Evolutionary conservation across 2,113 vertebrate genomes (phyloP), one percentile per base, ranked within the genome.

Genomic region (Leptodactylus fuscus): DNA sequence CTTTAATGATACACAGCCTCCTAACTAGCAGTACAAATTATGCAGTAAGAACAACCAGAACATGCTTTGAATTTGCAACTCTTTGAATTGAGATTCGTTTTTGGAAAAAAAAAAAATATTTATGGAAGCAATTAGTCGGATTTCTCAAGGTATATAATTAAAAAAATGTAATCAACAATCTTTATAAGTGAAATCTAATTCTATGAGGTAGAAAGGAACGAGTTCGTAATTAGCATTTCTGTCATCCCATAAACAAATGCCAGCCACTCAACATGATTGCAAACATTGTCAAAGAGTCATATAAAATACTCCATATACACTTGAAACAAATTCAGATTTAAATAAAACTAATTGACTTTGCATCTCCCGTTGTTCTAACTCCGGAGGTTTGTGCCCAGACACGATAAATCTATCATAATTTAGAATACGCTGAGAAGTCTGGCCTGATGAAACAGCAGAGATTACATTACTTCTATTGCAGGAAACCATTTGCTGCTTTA

Each of bases 371-470:
- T 34, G 77, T 62, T 62, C n/a, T 60, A 34, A 62, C 34, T 58
- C 13, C 15, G 29, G n/a, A 78, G 48, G 49, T 78, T 78, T 78
- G 48, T 55, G 49, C 75, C 75, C 75, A 78, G 75, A 75, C 49
- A 55, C 49, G 16, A 78, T 78, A 78, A 78, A 78, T 78, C 75
- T 78, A 34, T 55, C 75, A 78, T 78, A 78, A 78, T 78, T 78
- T 53, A 77, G 16, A 20, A 24, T n/a, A 34, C 3, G 11, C 18
- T 55, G 18, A 20, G 8, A 53, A 78, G 46, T 2, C 27, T 36
- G 27, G 20, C 27, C 16, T 78, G 75, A 51, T 77, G 27, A 77
- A 77, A 77, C 29, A 34, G 48, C 46, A 34, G 12, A 53, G 46
- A 78, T 55, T 20, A 78, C 49, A 32, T 78, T 34, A 34, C 27